Conservation (phyloP, 2,113 vertebrate genomes). For the Suricata suricatta region DNA sequence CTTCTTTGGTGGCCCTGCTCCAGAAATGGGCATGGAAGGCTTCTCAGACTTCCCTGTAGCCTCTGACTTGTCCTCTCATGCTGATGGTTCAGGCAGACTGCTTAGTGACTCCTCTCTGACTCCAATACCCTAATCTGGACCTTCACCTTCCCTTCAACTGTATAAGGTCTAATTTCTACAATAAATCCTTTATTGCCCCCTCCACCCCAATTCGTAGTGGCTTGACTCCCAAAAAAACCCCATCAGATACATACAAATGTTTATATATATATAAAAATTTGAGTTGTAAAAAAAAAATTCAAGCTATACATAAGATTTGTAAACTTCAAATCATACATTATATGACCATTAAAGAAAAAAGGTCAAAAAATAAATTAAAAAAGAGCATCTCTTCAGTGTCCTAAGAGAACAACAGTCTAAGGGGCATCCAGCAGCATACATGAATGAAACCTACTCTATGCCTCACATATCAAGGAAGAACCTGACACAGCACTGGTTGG, state of each 20-base stretch:
- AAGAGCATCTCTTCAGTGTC: background rate
- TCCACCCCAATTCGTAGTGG: background rate
- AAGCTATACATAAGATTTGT: background rate
- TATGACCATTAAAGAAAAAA: background rate
- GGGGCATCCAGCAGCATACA: background rate
- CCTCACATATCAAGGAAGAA: background rate
- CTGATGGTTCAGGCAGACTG: too few relatives aligned
- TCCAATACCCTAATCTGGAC: background rate
- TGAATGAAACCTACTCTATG: background rate
- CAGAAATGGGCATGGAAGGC: rapidly evolving
- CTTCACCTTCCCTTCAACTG: background rate
- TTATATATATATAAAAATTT: background rate
- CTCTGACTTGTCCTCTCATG: background rate
- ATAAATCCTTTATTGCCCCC: background rate
- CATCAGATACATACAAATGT: background rate
- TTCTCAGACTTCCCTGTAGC: background rate
- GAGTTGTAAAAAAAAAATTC: background rate
- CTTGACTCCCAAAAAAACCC: background rate
- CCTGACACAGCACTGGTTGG: background rate
- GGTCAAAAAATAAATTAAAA: background rate
- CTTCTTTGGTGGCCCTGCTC: background rate
- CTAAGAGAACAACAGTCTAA: background rate
- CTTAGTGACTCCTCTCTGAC: background rate
- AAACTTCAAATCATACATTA: background rate
- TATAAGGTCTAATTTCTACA: background rate